Evolutionary conservation across 2,888 invertebrate genomes (phyloP).

Genomic region (Margaritifera margaritifera): DNA sequence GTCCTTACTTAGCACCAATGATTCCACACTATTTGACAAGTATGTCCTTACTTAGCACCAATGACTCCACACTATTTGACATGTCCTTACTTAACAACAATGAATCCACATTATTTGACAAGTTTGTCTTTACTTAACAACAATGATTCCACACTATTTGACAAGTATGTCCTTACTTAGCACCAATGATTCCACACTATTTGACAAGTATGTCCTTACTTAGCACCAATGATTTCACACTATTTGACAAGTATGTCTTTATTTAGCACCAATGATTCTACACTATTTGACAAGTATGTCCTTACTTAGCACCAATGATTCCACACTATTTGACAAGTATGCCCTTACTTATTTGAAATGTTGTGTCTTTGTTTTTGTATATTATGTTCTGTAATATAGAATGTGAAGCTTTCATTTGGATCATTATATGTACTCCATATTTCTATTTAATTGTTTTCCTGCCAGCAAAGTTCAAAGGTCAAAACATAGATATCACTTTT

Average conservation of each 20-base stretch:
- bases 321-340: conserved; percentile 58
- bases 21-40: conserved; percentile 51
- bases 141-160: conserved; percentile 62
- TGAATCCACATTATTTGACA: too few relatives aligned
- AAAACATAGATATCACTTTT: too few relatives aligned
- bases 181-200: conserved; percentile 15
- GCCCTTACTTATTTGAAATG: conserved; percentile 3
- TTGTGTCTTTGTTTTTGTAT: too few relatives aligned
- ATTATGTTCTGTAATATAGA: too few relatives aligned
- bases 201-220: conserved; percentile 51
- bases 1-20: conserved; percentile 5
- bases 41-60: conserved; percentile 23
- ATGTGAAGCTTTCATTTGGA: too few relatives aligned
- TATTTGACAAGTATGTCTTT: conserved; percentile 51
- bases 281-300: too few relatives aligned
- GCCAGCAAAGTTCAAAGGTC: too few relatives aligned
- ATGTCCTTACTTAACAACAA: conserved; percentile 14
- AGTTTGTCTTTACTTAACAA: conserved; percentile 81
- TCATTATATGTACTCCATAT: too few relatives aligned
- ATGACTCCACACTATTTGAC: conserved; percentile 40
- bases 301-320: conserved; percentile 78
- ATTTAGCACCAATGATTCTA: not conserved
- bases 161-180: conserved; percentile 44
- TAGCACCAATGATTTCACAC: not conserved
- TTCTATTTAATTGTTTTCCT: too few relatives aligned